Percentiles rank a stretch among this genome's conserved stretches.
Evolutionary conservation across 2,113 vertebrate genomes (phyloP).

Genomic region (Carassius gibelio): DNA sequence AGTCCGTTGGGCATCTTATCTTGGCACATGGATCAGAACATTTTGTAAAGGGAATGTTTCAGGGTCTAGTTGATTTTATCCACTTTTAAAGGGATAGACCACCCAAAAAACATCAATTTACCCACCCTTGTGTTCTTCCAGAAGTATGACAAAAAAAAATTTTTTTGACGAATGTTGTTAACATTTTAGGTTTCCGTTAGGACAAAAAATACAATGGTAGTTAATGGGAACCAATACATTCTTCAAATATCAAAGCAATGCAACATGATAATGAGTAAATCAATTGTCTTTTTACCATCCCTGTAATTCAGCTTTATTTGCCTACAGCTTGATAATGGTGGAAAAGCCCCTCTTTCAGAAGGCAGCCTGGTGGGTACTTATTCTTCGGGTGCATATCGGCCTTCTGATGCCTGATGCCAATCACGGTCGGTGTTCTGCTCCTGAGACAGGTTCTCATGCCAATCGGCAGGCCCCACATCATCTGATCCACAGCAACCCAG

Average conservation of each 20-base stretch:
- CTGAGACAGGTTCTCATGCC: neutral
- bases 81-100: neutral
- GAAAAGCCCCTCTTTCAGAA: neutral
- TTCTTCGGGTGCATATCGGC: neutral
- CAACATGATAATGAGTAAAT: neutral
- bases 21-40: neutral
- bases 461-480: conserved; percentile 50
- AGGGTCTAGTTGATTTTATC: neutral
- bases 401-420: conserved; percentile 31
- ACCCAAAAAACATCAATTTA: neutral
- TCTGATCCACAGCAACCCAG: conserved; percentile 71
- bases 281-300: neutral
- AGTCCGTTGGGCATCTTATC: conserved; percentile 1
- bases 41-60: neutral
- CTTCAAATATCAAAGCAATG: too few relatives aligned
- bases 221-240: neutral
- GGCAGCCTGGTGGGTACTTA: neutral
- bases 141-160: neutral
- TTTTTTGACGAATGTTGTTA: neutral
- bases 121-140: neutral
- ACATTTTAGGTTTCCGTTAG: too few relatives aligned
- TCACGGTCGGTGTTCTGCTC: conserved; percentile 29
- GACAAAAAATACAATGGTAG: neutral
- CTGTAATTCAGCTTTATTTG: neutral
- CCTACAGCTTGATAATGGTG: neutral